Conservation (phyloP, 2,888 invertebrate species). For the Nomada goodeniana region DNA sequence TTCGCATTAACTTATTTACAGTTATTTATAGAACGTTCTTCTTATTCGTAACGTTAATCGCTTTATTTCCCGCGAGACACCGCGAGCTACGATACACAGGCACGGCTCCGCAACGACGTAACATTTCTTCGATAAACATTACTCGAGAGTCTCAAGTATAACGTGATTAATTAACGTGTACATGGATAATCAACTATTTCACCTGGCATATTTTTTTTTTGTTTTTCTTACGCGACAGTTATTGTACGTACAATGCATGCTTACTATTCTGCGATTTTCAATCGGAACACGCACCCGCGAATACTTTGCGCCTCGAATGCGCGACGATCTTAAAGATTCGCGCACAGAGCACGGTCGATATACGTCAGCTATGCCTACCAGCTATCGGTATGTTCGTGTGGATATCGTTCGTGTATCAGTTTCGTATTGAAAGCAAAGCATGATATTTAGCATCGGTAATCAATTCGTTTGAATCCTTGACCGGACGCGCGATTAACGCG, state of each 20-base stretch:
- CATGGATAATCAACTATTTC: constrained; percentile 43
- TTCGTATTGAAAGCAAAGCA: constrained; percentile 48
- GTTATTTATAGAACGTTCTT: constrained; percentile 50
- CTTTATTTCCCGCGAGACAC: neutral
- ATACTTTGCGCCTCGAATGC: constrained; percentile 52
- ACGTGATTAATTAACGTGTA: constrained; percentile 56
- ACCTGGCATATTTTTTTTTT: neutral
- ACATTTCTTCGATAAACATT: constrained; percentile 68
- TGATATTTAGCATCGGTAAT: constrained; percentile 24
- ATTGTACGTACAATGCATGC: constrained; percentile 22
- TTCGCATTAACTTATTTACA: constrained; percentile 63
- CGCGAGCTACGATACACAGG: constrained; percentile 18
- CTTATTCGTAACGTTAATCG: constrained; percentile 24
- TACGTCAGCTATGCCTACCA: constrained; percentile 63
- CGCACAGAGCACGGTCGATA: constrained; percentile 63
- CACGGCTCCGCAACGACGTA: constrained; percentile 62
- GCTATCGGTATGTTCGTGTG: constrained; percentile 59
- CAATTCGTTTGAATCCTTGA: neutral
- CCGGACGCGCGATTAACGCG: neutral
- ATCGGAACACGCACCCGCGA: constrained; percentile 39
- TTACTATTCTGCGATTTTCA: constrained; percentile 12
- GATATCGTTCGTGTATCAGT: constrained; percentile 46
- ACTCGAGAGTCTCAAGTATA: constrained; percentile 71
- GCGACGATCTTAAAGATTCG: constrained; percentile 52
- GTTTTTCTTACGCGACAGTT: neutral